Percentiles rank a stretch among this genome's conserved stretches.
Conservation (phyloP, 2,888 invertebrate species). For the Hipparchia semele region DNA sequence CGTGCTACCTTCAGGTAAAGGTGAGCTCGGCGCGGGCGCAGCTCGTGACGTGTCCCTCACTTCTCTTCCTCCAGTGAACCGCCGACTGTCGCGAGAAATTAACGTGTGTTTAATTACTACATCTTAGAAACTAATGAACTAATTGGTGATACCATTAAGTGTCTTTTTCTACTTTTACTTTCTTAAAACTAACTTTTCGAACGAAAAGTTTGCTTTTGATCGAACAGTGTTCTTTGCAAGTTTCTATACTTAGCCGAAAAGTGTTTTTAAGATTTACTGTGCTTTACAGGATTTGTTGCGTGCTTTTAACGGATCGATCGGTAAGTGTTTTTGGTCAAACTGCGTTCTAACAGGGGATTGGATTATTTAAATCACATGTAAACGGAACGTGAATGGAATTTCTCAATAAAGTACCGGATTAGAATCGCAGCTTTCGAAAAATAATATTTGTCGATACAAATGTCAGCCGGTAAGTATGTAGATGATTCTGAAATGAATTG, state of each 20-base stretch:
- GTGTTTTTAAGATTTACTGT: slow-evolving; percentile 56
- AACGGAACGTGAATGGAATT: slow-evolving; percentile 16
- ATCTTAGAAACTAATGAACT: slow-evolving; percentile 46
- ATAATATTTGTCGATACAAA: not conserved
- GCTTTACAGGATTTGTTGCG: slow-evolving; percentile 68
- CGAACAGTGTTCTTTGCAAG: slow-evolving; percentile 63
- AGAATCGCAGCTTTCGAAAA: slow-evolving; percentile 22
- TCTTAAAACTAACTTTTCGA: slow-evolving; percentile 40
- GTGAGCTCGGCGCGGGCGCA: slow-evolving; percentile 77
- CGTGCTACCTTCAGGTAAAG: slow-evolving; percentile 65
- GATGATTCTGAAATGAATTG: not conserved
- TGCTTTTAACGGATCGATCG: slow-evolving; percentile 47
- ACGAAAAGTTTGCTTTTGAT: slow-evolving; percentile 53
- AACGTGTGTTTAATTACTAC: slow-evolving; percentile 48
- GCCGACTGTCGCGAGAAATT: slow-evolving; percentile 58
- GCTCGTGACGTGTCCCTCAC: slow-evolving; percentile 72
- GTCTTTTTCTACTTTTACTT: slow-evolving; percentile 35
- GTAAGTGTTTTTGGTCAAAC: slow-evolving; percentile 38
- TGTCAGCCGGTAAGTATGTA: not conserved
- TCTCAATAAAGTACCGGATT: slow-evolving; percentile 11
- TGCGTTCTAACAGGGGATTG: slow-evolving; percentile 13
- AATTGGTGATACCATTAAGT: slow-evolving; percentile 59
- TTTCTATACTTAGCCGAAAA: slow-evolving; percentile 49
- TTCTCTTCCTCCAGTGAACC: slow-evolving; percentile 74
- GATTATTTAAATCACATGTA: slow-evolving; percentile 20